Conservation (phyloP, 2,113 vertebrate species). For the Zosterops lateralis region DNA sequence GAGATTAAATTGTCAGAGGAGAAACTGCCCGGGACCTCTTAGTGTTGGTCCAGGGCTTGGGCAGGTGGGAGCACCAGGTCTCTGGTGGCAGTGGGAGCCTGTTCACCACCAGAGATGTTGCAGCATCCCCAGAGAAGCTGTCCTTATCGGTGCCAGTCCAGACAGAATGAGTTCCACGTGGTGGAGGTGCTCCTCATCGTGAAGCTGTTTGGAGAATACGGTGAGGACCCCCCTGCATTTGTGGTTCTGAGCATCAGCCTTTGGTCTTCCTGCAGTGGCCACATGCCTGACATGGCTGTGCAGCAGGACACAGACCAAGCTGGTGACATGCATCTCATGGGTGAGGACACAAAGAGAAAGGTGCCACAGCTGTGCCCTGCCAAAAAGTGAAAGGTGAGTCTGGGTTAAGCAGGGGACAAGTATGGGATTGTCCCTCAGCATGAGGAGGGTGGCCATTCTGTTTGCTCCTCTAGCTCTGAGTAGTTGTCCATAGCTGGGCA, state of each 20-base stretch:
- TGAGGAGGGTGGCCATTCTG: not conserved
- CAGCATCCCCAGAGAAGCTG: not conserved
- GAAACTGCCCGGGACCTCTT: not conserved
- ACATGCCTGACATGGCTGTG: fast-evolving
- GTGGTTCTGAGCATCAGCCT: not conserved
- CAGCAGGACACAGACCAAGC: not conserved
- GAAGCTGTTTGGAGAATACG: not conserved
- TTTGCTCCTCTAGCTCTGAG: not conserved
- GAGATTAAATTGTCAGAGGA: not conserved
- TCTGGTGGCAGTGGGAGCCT: not conserved
- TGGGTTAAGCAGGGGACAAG: not conserved
- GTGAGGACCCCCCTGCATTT: not conserved
- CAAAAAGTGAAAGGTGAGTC: not conserved
- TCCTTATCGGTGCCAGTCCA: not conserved
- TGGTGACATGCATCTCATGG: not conserved
- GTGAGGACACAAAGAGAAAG: not conserved
- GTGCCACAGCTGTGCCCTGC: not conserved
- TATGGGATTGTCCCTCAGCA: not conserved
- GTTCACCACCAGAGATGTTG: not conserved
- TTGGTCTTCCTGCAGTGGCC: fast-evolving
- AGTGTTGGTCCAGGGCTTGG: not conserved
- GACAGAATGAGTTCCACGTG: not conserved
- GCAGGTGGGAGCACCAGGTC: not conserved
- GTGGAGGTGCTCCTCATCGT: not conserved
- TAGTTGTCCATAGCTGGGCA: not conserved